These are phyloP conservation scores for Cyprinodon brontotheroides DNA, from an alignment of 2,113 vertebrate genomes.

Conservation along the genomic window DNA sequence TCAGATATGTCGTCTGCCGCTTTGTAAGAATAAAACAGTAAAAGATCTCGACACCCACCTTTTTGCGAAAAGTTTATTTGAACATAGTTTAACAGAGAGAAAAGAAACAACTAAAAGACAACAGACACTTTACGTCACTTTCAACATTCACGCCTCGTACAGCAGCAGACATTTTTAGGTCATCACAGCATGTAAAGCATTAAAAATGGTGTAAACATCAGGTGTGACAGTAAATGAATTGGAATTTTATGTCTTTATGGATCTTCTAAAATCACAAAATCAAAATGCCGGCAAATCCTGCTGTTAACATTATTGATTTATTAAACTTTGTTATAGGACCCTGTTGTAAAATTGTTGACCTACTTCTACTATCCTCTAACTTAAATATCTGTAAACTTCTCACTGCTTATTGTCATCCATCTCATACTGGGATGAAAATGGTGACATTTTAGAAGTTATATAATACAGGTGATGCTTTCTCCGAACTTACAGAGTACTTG, in stretches of 20 bases:
- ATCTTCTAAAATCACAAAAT: not conserved
- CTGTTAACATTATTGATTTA: not conserved
- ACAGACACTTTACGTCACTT: slow-evolving; percentile 34
- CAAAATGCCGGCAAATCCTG: not conserved
- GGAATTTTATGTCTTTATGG: slow-evolving; percentile 1
- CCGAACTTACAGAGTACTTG: no score
- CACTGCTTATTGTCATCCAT: not conserved
- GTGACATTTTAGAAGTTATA: not conserved
- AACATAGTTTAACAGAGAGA: slow-evolving; percentile 34
- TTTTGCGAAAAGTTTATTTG: slow-evolving; percentile 42
- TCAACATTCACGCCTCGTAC: slow-evolving; percentile 40
- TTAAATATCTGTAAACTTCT: not conserved
- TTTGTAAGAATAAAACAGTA: slow-evolving; percentile 15
- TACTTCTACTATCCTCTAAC: not conserved
- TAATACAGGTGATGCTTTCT: no score
- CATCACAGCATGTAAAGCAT: slow-evolving; percentile 75
- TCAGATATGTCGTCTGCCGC: slow-evolving; percentile 28
- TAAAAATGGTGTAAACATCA: slow-evolving; percentile 32
- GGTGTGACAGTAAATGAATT: slow-evolving; percentile 21
- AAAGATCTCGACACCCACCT: slow-evolving; percentile 45
- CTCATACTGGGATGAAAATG: not conserved
- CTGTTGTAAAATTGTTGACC: not conserved
- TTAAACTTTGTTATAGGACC: not conserved
- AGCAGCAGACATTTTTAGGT: slow-evolving; percentile 55
- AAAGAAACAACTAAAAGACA: slow-evolving; percentile 33